Percentiles rank a stretch among this genome's conserved stretches.
These are phyloP conservation scores for Meteorus sp. DNA, from an alignment of 1,140 invertebrate genomes.

Conservation along the genomic window DNA sequence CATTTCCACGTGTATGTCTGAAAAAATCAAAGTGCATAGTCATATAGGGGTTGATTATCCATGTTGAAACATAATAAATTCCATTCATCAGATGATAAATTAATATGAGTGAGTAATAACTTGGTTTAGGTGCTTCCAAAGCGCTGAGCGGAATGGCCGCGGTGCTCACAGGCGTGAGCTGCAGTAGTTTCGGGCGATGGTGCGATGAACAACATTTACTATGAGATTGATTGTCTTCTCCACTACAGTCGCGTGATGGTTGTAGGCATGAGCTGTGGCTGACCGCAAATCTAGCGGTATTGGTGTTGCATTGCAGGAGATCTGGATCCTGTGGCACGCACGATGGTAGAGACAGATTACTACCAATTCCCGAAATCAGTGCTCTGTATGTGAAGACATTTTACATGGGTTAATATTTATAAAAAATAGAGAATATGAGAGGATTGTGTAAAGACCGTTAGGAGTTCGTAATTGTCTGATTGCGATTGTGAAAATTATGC, in stretches of 20 bases:
- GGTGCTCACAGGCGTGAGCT: slow-evolving; percentile 45
- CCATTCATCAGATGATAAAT: too few relatives aligned
- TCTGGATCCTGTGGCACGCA: slow-evolving; percentile 49
- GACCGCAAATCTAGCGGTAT: slow-evolving; percentile 19
- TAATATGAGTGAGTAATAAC: slow-evolving; percentile 15
- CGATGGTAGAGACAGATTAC: slow-evolving; percentile 51
- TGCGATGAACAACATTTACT: slow-evolving; percentile 9
- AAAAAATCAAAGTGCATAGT: too few relatives aligned
- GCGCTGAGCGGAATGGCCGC: slow-evolving; percentile 37
- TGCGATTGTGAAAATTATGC: too few relatives aligned
- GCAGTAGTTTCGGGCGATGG: slow-evolving; percentile 34
- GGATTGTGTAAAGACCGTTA: too few relatives aligned
- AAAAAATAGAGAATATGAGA: too few relatives aligned
- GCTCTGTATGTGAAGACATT: slow-evolving; percentile 33
- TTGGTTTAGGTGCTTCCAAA: slow-evolving; percentile 43
- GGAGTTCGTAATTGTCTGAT: too few relatives aligned
- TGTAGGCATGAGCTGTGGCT: slow-evolving; percentile 13
- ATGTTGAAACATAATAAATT: too few relatives aligned
- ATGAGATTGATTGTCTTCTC: slow-evolving; percentile 19
- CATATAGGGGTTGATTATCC: too few relatives aligned
- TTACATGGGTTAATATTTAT: background rate
- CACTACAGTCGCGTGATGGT: slow-evolving; percentile 6
- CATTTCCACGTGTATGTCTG: too few relatives aligned
- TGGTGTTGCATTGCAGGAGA: slow-evolving; percentile 27
- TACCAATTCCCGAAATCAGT: slow-evolving; percentile 49